Evolutionary conservation across 2,888 invertebrate species (phyloP).

Genomic region (Drosophila melanosoma): DNA sequence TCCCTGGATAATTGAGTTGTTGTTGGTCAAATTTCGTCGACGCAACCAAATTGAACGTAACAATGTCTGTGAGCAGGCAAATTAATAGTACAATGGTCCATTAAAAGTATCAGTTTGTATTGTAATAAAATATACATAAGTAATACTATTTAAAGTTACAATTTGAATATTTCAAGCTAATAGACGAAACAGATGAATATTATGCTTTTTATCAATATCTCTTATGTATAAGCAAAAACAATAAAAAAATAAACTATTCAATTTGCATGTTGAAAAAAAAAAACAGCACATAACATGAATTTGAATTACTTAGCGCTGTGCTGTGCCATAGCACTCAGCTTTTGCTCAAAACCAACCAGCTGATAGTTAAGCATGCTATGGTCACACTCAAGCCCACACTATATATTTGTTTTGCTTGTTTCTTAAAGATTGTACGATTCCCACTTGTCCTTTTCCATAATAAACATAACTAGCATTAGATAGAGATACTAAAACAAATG

Average conservation of each 20-base stretch:
- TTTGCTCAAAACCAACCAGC: constrained; percentile 17
- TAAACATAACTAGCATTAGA: background rate
- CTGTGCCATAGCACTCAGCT: constrained; percentile 15
- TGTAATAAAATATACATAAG: constrained; percentile 7
- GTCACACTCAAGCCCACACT: constrained; percentile 45
- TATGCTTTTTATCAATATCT: background rate
- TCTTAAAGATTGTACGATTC: constrained; percentile 29
- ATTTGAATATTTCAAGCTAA: background rate
- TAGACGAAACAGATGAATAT: background rate
- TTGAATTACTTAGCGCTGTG: background rate
- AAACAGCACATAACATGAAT: background rate
- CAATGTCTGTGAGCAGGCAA: constrained; percentile 49
- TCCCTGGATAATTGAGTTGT: constrained; percentile 89
- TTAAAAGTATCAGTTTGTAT: background rate
- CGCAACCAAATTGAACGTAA: constrained; percentile 63
- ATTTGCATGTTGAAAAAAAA: background rate
- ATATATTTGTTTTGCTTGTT: constrained; percentile 63
- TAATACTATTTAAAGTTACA: background rate
- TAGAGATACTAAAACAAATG: constrained; percentile 67
- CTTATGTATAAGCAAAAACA: background rate
- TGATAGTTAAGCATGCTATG: background rate
- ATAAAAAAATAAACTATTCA: background rate
- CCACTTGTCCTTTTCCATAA: constrained; percentile 12
- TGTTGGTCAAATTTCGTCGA: constrained; percentile 76
- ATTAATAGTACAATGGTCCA: constrained; percentile 15